These are phyloP conservation scores for Limnephilus marmoratus DNA, from an alignment of 2,888 invertebrate genomes.

Conservation along the genomic window DNA sequence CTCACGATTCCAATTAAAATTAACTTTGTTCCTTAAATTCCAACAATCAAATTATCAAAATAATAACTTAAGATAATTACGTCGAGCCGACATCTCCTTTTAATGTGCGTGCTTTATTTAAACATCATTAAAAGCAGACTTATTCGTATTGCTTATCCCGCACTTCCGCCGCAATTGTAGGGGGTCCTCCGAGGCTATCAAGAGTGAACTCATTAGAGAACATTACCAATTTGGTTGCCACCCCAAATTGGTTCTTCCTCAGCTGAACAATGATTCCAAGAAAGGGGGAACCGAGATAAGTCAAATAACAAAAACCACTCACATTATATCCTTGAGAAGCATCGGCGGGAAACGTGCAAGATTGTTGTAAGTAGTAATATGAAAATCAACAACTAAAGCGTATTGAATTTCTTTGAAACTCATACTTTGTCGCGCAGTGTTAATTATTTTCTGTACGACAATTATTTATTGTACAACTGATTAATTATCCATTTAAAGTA, in stretches of 20 bases:
- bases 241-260: slow-evolving; percentile 39
- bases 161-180: background rate
- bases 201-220: slow-evolving; percentile 61
- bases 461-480: too few species aligned
- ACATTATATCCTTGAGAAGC: background rate
- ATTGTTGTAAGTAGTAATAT: too few species aligned
- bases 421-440: too few species aligned
- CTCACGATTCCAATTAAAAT: background rate
- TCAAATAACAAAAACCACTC: background rate
- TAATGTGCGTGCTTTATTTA: slow-evolving; percentile 3
- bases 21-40: background rate
- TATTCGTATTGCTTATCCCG: background rate
- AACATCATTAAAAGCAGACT: slow-evolving; percentile 20
- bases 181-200: slow-evolving; percentile 43
- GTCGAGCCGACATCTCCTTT: background rate
- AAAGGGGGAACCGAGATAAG: slow-evolving; percentile 13
- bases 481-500: too few species aligned
- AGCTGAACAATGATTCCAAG: slow-evolving; percentile 28
- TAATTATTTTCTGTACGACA: too few species aligned
- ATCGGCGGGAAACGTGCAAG: background rate
- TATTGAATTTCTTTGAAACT: too few species aligned
- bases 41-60: background rate
- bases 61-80: background rate
- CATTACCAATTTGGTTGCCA: slow-evolving; percentile 62
- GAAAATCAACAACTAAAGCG: too few species aligned